Evolutionary conservation across 2,888 invertebrate genomes (phyloP), one percentile per base, ranked within the genome.

Genomic region (Apamea anceps): DNA sequence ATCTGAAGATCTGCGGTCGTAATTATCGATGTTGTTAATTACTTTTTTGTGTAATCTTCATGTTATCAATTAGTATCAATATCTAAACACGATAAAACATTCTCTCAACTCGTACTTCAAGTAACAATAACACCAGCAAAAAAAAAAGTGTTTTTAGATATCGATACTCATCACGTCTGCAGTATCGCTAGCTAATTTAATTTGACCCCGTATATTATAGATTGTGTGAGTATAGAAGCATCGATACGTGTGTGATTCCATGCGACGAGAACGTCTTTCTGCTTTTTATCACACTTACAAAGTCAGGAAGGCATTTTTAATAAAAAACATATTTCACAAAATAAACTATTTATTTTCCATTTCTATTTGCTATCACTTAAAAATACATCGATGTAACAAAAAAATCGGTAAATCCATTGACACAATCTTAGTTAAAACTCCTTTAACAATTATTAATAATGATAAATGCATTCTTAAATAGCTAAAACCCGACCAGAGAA

Each of bases 301-400:
- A 63, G 28, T 42, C 12, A 15, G 48, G 5, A 70, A 65, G 18
- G 7, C 2, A 32, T 13, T 63, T 18, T 6, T 57, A 74, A 54
- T 37, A 60, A 67, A 74, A 74, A 51, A 37, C 37, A 42, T 48
- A 48, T 54, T 65, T 93, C 93, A 93, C 91, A 96, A 96, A 96
- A 96, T 96, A 96, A 95, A 94, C 92, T 94, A 94, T 94, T 91
- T 91, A 92, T 92, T 93, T 92, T 91, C 88, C 88, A 86, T 85
- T 93, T 91, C 82, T 87, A 85, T 93, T 93, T 90, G 88, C 92
- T 94, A 94, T 93, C 89, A 92, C 95, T 95, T 96, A 95, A 93
- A 94, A 94, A 94, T 95, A 96, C 89, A 95, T 95, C 93, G 93
- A 95, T 95, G 95, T 95, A 95, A 96, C 94, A 95, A 95, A 95